These are phyloP conservation scores for Cephus pulcher DNA, from an alignment of 2,888 invertebrate species.

Conservation along the genomic window DNA sequence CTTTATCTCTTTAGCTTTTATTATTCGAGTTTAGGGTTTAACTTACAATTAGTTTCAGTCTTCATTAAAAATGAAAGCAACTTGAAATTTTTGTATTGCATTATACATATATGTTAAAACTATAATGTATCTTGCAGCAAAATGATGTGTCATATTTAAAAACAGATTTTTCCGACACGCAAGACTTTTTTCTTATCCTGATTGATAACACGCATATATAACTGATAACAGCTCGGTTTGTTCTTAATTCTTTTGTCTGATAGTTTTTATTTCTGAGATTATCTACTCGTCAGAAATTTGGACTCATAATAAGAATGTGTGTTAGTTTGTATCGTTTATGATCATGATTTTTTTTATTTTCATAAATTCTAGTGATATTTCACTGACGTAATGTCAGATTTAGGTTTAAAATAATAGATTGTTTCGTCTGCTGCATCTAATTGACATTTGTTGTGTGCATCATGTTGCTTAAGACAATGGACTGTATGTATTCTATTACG, in stretches of 20 bases:
- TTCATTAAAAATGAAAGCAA: not conserved
- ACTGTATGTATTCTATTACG: not conserved
- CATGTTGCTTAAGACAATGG: not conserved
- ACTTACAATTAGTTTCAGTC: not conserved
- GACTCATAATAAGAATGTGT: not conserved
- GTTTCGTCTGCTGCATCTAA: not conserved
- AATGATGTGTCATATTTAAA: not conserved
- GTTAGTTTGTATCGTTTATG: not conserved
- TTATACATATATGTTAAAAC: not conserved
- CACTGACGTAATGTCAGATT: not conserved
- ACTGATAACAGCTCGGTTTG: not conserved
- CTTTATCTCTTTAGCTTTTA: too few relatives aligned
- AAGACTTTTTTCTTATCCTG: not conserved
- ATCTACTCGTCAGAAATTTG: not conserved
- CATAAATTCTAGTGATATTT: not conserved
- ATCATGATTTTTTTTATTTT: not conserved
- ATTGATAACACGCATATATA: not conserved
- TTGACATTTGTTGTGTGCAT: not conserved
- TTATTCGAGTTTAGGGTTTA: not conserved
- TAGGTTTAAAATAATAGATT: not conserved
- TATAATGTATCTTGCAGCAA: not conserved
- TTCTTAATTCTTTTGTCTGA: not conserved
- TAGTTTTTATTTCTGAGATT: not conserved
- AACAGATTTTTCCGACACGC: not conserved
- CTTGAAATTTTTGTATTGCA: not conserved